A percentile compares a stretch with the other conserved stretches of the same genome.
These are phyloP conservation scores for Ascidia mentula DNA, from an alignment of 23 tunicate genomes.

Conservation along the genomic window DNA sequence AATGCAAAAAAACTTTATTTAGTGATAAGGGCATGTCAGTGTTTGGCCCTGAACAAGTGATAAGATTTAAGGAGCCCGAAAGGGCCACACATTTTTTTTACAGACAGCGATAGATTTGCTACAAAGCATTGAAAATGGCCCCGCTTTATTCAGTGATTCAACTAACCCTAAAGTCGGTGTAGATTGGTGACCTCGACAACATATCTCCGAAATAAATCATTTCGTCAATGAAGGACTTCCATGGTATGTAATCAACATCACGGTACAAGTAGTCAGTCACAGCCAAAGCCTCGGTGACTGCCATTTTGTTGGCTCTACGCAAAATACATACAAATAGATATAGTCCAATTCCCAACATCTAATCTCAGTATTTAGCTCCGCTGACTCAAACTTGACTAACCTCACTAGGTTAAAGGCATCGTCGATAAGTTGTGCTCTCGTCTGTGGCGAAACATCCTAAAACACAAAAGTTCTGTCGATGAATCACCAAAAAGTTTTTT, in stretches of 20 bases:
- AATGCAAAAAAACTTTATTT: no score
- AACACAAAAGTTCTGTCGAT: background rate
- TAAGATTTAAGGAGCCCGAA: no score
- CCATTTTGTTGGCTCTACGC: constrained; percentile 37
- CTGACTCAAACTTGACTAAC: background rate
- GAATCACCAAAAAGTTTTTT: background rate
- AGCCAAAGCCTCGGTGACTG: constrained; percentile 35
- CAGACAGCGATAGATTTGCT: no score
- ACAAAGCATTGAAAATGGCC: no score
- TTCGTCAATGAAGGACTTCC: constrained; percentile 54
- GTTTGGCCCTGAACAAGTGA: no score
- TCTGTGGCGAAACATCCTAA: constrained; percentile 69
- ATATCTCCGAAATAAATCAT: constrained; percentile 57
- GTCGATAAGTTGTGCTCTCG: constrained; percentile 78
- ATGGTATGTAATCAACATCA: constrained; percentile 64
- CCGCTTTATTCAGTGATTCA: no score
- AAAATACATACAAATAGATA: no score
- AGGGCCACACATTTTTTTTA: no score
- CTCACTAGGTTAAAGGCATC: constrained; percentile 41
- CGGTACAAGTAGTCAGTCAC: constrained; percentile 45
- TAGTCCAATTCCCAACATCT: no score
- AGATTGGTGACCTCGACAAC: constrained; percentile 53
- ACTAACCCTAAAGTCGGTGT: constrained; percentile 77
- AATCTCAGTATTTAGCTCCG: no score
- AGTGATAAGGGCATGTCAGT: no score